A percentile compares a stretch with the other conserved stretches of the same genome.
phyloP scores from a whole-genome alignment of 2,113 vertebrate genomes.

The Myotis yumanensis region DNA sequence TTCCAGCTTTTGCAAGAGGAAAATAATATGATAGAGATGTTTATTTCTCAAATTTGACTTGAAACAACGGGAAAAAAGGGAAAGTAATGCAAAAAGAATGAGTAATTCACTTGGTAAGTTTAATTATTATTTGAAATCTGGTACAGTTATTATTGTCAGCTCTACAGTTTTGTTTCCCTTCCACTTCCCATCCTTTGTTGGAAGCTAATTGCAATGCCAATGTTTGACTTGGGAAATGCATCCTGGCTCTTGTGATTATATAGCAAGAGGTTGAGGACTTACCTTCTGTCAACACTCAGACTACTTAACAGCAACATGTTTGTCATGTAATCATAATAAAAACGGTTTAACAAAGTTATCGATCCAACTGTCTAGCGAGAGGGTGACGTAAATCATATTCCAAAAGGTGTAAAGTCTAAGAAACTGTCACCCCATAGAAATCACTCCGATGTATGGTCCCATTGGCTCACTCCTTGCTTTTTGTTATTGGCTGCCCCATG shows the following conservation, averaged over 20 bases:
- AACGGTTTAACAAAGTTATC: conserved; percentile 3
- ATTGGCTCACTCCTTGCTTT: neutral
- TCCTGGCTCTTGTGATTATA: neutral
- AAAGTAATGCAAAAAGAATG: conserved; percentile 14
- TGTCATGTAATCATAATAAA: neutral
- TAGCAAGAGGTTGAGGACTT: conserved; percentile 48
- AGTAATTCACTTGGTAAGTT: neutral
- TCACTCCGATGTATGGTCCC: neutral
- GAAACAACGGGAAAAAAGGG: neutral
- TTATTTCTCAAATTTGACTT: conserved; percentile 47
- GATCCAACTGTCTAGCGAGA: neutral
- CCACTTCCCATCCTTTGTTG: neutral
- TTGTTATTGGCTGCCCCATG: neutral
- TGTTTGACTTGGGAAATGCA: neutral
- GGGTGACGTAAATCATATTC: neutral
- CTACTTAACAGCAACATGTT: conserved; percentile 5
- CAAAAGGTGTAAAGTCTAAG: neutral
- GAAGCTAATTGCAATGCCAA: neutral
- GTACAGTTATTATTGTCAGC: neutral
- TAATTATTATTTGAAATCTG: conserved; percentile 40
- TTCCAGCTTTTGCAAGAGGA: conserved; percentile 16
- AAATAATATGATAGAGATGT: neutral
- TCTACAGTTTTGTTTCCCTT: neutral
- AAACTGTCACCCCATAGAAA: conserved; percentile 8
- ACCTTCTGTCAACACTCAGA: conserved; percentile 57